phyloP scores from a whole-genome alignment of 2,888 invertebrate genomes.

The Tholera decimalis region DNA sequence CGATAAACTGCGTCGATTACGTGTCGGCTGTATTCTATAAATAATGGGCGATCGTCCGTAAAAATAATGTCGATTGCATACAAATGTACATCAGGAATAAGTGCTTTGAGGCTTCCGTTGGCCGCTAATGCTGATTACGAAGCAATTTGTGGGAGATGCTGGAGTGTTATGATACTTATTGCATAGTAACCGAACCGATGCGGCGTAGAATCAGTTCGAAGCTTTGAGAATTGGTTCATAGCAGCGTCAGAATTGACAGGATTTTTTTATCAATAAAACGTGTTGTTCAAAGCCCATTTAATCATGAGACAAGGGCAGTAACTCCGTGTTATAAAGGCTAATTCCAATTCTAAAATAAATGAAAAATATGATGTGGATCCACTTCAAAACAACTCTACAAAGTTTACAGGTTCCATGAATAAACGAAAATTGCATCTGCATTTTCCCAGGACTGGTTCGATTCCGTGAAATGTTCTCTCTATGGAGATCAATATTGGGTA shows the following conservation, averaged over 20 bases:
- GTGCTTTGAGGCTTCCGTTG: constrained; percentile 64
- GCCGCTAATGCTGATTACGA: constrained; percentile 65
- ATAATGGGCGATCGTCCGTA: constrained; percentile 70
- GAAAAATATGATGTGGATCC: background rate
- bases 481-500: constrained; percentile 77
- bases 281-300: background rate
- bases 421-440: constrained; percentile 59
- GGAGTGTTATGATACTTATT: constrained; percentile 51
- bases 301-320: background rate
- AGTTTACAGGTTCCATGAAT: constrained; percentile 19
- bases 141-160: constrained; percentile 62
- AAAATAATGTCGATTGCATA: constrained; percentile 73
- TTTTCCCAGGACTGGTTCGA: constrained; percentile 52
- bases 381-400: background rate
- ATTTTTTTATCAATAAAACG: background rate
- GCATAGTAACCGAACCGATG: constrained; percentile 49
- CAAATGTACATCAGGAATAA: constrained; percentile 56
- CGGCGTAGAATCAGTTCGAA: constrained; percentile 25
- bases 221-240: background rate
- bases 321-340: background rate
- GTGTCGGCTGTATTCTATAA: constrained; percentile 72
- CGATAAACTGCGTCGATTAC: constrained; percentile 71
- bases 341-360: background rate
- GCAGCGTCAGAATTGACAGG: background rate
- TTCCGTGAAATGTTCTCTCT: constrained; percentile 67